Evolutionary conservation across 1,140 invertebrate species (phyloP).

Genomic region (Hylaeus volcanicus): DNA sequence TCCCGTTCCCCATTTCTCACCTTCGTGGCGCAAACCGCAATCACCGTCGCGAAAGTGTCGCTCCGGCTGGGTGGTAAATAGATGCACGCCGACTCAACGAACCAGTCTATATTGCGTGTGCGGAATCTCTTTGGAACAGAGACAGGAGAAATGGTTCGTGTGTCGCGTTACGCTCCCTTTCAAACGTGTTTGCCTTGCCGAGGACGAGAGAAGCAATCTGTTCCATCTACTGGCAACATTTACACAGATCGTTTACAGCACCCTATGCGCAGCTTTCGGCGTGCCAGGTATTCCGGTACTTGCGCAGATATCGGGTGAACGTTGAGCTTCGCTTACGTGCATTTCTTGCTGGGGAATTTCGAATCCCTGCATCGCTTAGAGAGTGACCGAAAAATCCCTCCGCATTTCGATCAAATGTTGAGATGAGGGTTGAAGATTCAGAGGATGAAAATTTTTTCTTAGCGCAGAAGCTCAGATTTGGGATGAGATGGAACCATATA

Average conservation of each 20-base stretch:
- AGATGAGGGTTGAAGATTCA: no score
- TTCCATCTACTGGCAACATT: slow-evolving; percentile 62
- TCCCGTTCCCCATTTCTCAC: no score
- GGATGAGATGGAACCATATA: no score
- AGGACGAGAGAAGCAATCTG: slow-evolving; percentile 57
- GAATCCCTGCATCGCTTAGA: not conserved
- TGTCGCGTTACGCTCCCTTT: slow-evolving; percentile 9
- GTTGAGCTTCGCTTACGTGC: slow-evolving; percentile 14
- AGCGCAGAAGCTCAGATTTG: no score
- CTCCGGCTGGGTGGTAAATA: not conserved
- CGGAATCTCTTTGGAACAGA: slow-evolving; percentile 17
- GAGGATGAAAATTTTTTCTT: no score
- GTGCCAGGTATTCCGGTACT: slow-evolving; percentile 51
- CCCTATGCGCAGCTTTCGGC: slow-evolving; percentile 43
- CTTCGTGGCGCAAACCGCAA: not conserved
- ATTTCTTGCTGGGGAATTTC: slow-evolving; percentile 43
- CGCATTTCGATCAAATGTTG: no score
- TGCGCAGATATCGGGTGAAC: slow-evolving; percentile 50
- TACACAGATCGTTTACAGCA: slow-evolving; percentile 61
- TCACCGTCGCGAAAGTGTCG: not conserved
- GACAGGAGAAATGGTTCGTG: not conserved
- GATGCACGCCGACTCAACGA: no score
- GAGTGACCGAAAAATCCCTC: no score
- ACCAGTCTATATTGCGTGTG: slow-evolving; percentile 7
- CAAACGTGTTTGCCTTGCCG: slow-evolving; percentile 28